Evolutionary conservation across 2,797 vertebrate genomes (phyloP), one percentile per base, ranked within the genome.

Genomic region (Sebastes oblongus): DNA sequence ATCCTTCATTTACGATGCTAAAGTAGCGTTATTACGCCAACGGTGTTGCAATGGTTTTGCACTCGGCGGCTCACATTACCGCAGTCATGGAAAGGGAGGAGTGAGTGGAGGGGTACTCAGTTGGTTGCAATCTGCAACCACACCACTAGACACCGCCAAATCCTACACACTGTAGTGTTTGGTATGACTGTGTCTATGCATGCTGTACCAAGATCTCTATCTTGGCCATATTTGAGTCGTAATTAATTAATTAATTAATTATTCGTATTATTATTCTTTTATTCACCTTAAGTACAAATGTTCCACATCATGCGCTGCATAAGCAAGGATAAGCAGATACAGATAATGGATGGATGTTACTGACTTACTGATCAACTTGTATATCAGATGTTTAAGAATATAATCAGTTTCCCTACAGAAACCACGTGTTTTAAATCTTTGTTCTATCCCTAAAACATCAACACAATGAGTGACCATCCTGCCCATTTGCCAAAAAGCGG

Each of bases 31-130:
- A 46, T 8, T 4, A 46, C 0, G 39, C 14, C 39, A 42, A 42
- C 3, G 39, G 39, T 0, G 16, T 46, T 46, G 42, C 42, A 0
- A 0, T 46, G 42, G 7, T 46, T 46, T 46, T 46, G 3, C 42
- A 46, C 42, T 46, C 7, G 3, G 42, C 42, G 0, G 0, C 42
- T 46, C 42, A 46, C 42, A 46, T 46, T 18, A 18, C 0, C 16
- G 0, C 42, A 46, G 42, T 46, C 42, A 46, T 46, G 42, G 42
- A 46, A 46, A 18, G 16, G 16, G 42, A 46, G 42, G 42, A 46
- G 16, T 46, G 16, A 46, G 42, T 46, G 42, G 42, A 46, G 42
- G 7, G 16, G 16, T 18, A 46, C 16, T 46, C 42, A 46, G 16
- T 0, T 46, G 42, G 42, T 46, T 46, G 42, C 42, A 46, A 46